Base-by-base conservation (phyloP, 2,888 invertebrate genomes). In the Scaeva pyrastri region DNA sequence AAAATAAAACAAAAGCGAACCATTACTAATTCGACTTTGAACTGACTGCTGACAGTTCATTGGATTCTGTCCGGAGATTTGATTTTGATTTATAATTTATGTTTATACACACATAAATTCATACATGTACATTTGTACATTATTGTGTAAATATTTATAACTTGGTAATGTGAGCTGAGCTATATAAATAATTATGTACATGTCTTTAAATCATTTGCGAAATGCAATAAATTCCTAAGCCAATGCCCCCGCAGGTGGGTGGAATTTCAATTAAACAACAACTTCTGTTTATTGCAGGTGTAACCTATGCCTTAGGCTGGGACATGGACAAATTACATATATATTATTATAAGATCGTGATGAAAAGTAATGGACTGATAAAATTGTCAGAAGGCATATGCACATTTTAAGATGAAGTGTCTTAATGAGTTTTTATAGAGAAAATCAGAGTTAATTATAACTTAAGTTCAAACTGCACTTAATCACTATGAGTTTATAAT, bases 241-340 rank as follows among this genome's bases (percentile, higher is more conserved):
- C 72, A 8, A 26, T 52, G 14, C 8, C 2, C 5, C 8, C 16
- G 21, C 45, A 56, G 68, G 85, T 62, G 85, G 85, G 55, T 60
- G 76, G 81, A 85, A 81, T 81, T 72, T 62, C 80, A 85, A 85
- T 85, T 81, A 56, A 26, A 68, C 81, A 85, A 85, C 3, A 52
- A 52, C 23, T 14, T 14, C 21, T 48, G 26, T 8, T 8, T 39
- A 72, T 60, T 71, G 66, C 55, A 76, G 72, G 64, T 68, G 36
- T 62, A 70, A 21, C 19, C 48, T 19, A 10, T 3, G 21, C 21
- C 12, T 60, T 39, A 12, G 58, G 7, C 48, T 66, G 31, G 14
- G 73, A 50, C 19, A 48, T 48, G 55, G 12, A 43, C n/a, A 12
- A 36, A 21, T 11, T 14, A 50, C 41, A 60, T 45, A 50, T 60